Evolutionary conservation across 2,113 vertebrate species (phyloP).

Genomic region (Cheirogaleus medius): DNA sequence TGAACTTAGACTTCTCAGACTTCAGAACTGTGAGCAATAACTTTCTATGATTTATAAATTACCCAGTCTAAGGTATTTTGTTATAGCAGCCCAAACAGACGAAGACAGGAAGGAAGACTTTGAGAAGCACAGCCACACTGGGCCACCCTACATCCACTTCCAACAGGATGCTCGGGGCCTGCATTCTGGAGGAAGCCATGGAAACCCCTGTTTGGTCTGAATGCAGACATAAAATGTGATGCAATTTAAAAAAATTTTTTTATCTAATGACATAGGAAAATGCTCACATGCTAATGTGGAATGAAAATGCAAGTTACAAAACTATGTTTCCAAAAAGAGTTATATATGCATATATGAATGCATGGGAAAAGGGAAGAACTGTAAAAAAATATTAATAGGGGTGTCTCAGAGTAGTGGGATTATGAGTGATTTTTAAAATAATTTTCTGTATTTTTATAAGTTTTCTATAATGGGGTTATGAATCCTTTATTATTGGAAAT

Average conservation of each 20-base stretch:
- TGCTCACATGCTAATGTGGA: background rate
- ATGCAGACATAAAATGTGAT: background rate
- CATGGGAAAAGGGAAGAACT: too few relatives aligned
- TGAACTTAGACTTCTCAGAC: background rate
- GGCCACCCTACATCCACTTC: background rate
- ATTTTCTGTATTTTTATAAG: background rate
- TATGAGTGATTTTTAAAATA: background rate
- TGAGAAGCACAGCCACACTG: background rate
- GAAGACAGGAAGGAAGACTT: background rate
- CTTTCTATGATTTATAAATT: background rate
- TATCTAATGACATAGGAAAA: background rate
- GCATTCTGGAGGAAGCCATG: background rate
- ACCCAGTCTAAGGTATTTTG: background rate
- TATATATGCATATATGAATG: accelerated
- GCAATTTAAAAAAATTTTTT: background rate
- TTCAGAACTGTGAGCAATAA: background rate
- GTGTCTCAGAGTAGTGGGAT: background rate
- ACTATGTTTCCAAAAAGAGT: background rate
- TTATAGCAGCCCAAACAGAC: background rate
- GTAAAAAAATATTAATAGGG: background rate
- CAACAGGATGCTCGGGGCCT: background rate
- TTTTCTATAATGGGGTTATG: background rate
- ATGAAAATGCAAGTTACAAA: background rate
- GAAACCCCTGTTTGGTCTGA: background rate
- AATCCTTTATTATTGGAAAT: background rate